These are phyloP conservation scores for Clunio marinus DNA, from an alignment of 2,888 invertebrate species.

Conservation along the genomic window DNA sequence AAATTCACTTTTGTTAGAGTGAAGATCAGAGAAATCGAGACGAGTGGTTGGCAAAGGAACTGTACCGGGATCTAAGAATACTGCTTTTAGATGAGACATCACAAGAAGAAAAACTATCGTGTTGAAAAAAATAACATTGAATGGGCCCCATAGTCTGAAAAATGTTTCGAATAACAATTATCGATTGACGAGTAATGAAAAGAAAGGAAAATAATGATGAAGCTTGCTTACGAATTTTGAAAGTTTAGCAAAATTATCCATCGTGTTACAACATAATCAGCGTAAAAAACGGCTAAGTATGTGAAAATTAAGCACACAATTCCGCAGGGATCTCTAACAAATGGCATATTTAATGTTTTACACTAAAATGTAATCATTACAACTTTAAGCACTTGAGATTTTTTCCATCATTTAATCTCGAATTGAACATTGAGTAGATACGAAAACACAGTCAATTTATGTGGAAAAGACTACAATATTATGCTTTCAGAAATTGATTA, in stretches of 20 bases:
- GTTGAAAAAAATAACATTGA: constrained; percentile 76
- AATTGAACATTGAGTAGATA: too few relatives aligned
- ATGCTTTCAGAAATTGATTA: too few relatives aligned
- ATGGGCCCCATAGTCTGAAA: constrained; percentile 74
- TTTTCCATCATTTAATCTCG: too few relatives aligned
- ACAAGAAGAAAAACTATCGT: constrained; percentile 68
- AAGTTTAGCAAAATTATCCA: constrained; percentile 80
- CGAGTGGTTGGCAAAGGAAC: constrained; percentile 71
- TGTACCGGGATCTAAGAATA: constrained; percentile 83
- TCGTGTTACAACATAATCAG: constrained; percentile 79
- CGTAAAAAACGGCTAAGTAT: constrained; percentile 75
- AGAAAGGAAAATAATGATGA: constrained; percentile 24
- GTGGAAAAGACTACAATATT: too few relatives aligned
- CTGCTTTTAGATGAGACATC: constrained; percentile 77
- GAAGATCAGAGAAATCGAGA: constrained; percentile 76
- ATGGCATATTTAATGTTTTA: too few relatives aligned
- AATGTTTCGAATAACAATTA: too few relatives aligned
- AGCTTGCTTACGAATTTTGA: constrained; percentile 52
- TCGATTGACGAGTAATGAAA: background rate
- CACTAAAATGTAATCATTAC: too few relatives aligned
- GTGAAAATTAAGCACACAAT: background rate
- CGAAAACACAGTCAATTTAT: too few relatives aligned
- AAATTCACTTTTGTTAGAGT: constrained; percentile 56
- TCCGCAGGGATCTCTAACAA: constrained; percentile 69
- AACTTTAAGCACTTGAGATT: too few relatives aligned